Conservation (phyloP, 2,797 vertebrate species). For the Agapornis canus region DNA sequence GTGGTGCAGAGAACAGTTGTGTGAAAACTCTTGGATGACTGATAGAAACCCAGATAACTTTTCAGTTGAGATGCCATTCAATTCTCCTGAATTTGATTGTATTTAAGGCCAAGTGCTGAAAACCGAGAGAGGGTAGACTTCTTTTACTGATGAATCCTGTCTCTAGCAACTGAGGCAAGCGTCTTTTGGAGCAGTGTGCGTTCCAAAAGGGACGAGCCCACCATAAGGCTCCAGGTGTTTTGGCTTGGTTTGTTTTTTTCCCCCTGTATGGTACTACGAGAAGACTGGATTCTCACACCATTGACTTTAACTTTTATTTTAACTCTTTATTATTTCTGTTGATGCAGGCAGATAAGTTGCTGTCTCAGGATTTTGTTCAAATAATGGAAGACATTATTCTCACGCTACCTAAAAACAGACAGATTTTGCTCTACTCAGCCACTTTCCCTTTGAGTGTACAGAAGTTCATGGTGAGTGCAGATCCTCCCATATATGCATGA, state of each 20-base stretch:
- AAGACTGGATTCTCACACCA: fast-evolving
- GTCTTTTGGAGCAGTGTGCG: fast-evolving
- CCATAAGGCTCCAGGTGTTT: background rate
- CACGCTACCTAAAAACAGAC: constrained; percentile 95
- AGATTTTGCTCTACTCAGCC: constrained; percentile 98
- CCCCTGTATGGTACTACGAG: background rate
- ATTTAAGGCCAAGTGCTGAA: background rate
- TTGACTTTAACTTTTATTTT: background rate
- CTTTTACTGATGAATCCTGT: background rate
- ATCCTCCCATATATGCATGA: fast-evolving
- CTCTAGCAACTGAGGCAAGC: background rate
- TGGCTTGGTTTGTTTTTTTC: background rate
- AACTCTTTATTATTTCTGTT: background rate
- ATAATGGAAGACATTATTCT: constrained; percentile 99
- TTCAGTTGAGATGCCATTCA: background rate
- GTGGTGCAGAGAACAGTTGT: background rate
- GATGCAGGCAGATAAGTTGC: constrained; percentile 93
- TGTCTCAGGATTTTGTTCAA: constrained; percentile 98
- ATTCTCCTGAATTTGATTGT: background rate
- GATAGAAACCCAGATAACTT: background rate
- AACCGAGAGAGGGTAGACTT: background rate
- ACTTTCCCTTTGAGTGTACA: constrained; percentile 98
- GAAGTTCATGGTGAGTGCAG: constrained; percentile 93
- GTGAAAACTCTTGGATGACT: background rate
- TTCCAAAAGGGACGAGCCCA: background rate